Evolutionary conservation across 2,113 vertebrate species (phyloP), one percentile per base, ranked within the genome.

Genomic region (Orthochromis malagaraziensis): DNA sequence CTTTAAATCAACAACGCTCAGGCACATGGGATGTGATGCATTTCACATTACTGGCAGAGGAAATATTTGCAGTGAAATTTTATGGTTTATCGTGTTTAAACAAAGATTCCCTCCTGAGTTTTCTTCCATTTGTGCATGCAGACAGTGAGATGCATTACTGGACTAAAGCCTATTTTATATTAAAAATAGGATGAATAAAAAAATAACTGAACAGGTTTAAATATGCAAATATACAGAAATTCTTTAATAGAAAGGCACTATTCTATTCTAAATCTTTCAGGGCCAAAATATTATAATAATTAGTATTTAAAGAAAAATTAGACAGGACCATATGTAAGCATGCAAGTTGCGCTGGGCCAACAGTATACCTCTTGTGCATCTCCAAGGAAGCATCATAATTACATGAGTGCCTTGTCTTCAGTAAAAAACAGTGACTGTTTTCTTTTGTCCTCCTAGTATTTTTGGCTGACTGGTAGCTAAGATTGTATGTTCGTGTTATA

Each of bases 31-130:
- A 89, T 75, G 60, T 42, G 12, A 87, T 87, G 92, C 31, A 21
- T 90, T 92, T 89, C 86, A 90, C 88, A 90, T 94, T 91, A 89
- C 77, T 90, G 88, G 83, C 88, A 75, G 24, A 83, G 83, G 58
- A 84, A 89, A 83, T 77, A 77, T 49, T 75, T 75, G 42, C 24
- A 49, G 70, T 49, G 70, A 75, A 19, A 31, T 7, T 47, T 75
- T 45, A 49, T 11, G 42, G 24, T 29, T 75, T 45, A 75, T 29
- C 9, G 6, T 49, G 68, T 47, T 75, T 47, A 42, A 75, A 75
- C 16, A 47, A 77, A 77, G 70, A 77, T 29, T 77, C 26, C 21
- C 42, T 29, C 24, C 16, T 73, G 38, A 38, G 6, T 65, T 14
- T 45, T 45, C 21, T 26, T 75, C 8, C 29, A 29, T 75, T 73